Base-by-base conservation (phyloP, 37 sponge, comb jelly and placozoan species). In the Cliona cf. orientalis region DNA sequence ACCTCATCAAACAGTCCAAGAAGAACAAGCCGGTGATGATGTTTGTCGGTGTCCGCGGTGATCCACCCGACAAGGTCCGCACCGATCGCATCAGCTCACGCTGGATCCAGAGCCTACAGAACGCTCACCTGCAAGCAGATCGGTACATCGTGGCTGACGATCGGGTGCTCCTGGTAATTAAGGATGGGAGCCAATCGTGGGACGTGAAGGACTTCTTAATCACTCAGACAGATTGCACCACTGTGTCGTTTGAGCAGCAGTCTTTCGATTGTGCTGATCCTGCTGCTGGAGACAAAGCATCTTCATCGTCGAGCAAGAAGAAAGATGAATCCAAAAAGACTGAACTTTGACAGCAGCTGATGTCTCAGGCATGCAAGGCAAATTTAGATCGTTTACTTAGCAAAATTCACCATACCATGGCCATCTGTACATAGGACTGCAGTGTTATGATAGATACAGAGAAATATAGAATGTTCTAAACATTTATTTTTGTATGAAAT, bases 151-250 rank as follows among this genome's bases (percentile, higher is more conserved):
- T 91, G 65, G 41, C 75, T n/a, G 41, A 35, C 11, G 78, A 81
- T 19, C 35, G 80, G 1, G 73, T 86, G 19, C 44, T 91, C 12
- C 70, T 85, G 58, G 32, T 82, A 64, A 65, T 49, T 21, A 19
- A 69, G 70, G 78, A 85, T 38, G 91, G 91, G 1, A 74, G 76
- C 33, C 14, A 45, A 53, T 82, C 87, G 26, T 80, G 75, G 87
- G 78, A 91, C 2, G 40, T 91, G 43, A 91, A 91, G 65, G 86
- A 91, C 73, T 91, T 66, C 78, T 39, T 91, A 5, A 77, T 85
- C 14, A 70, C 80, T 22, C 82, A 75, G 58, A 58, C 75, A 3
- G 91, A 91, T 22, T 85, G 86, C 36, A 55, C 69, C 17, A 78
- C 75, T 26, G 91, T 91, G 17, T 34, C 58, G 41, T 57, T 91